Evolutionary conservation across 1,140 invertebrate genomes (phyloP).

Genomic region (Panagrolaimus sp.): DNA sequence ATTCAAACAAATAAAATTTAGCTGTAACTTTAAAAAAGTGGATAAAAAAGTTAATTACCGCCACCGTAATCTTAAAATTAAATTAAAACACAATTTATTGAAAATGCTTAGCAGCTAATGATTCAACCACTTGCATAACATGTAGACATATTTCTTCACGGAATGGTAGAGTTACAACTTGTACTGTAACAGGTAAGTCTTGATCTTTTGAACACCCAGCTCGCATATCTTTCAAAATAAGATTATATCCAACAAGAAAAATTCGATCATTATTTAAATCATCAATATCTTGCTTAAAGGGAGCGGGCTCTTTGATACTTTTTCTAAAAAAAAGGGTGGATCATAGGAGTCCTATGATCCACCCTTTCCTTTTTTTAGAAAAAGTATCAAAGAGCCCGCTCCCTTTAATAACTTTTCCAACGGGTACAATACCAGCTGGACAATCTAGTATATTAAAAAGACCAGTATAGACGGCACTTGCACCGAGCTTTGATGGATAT

Average conservation of each 20-base stretch:
- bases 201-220: background rate
- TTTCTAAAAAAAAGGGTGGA: too few relatives aligned
- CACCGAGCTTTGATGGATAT: slow-evolving; percentile 33
- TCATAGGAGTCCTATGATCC: too few relatives aligned
- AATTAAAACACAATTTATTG: too few relatives aligned
- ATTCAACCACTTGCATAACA: slow-evolving; percentile 47
- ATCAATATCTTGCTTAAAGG: slow-evolving; percentile 33
- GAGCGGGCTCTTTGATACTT: too few relatives aligned
- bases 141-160: slow-evolving; percentile 49
- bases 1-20: too few relatives aligned
- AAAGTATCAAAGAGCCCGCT: too few relatives aligned
- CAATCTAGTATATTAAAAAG: slow-evolving; percentile 43
- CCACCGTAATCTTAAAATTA: too few relatives aligned
- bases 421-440: slow-evolving; percentile 41
- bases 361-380: too few relatives aligned
- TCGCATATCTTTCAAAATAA: background rate
- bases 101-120: too few relatives aligned
- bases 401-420: slow-evolving; percentile 20
- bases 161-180: slow-evolving; percentile 49
- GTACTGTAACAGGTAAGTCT: slow-evolving; percentile 34
- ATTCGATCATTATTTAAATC: slow-evolving; percentile 25
- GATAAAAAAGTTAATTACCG: too few relatives aligned
- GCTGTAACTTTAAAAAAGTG: too few relatives aligned
- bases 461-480: slow-evolving; percentile 44
- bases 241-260: background rate